Percentiles rank a stretch among this genome's conserved stretches.
Conservation (phyloP, 1,140 invertebrate genomes). For the Caenorhabditis remanei region DNA sequence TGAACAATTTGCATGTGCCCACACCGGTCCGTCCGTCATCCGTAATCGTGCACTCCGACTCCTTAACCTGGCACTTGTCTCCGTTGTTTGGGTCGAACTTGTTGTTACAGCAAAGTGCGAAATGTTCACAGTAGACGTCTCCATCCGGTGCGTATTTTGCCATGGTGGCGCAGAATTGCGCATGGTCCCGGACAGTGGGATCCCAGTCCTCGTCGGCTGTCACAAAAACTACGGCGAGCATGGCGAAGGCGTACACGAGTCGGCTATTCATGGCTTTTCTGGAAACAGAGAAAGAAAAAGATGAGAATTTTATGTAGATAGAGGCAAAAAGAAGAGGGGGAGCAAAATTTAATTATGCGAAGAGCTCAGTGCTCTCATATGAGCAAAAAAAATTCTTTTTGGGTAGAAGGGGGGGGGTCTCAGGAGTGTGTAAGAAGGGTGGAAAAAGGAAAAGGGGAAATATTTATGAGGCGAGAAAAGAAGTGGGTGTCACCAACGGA, state of each 20-base stretch:
- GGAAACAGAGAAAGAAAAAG: background rate
- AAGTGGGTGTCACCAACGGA: too few relatives aligned
- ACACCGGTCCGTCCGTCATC: constrained; percentile 8
- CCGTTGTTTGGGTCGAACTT: constrained; percentile 36
- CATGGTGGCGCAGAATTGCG: constrained; percentile 17
- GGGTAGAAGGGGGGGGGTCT: background rate
- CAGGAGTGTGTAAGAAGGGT: background rate
- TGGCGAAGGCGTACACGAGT: constrained; percentile 10
- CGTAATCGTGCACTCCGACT: background rate
- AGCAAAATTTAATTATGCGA: constrained; percentile 39
- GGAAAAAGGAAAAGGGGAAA: constrained; percentile 40
- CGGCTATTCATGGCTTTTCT: constrained; percentile 4
- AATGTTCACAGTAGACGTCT: background rate
- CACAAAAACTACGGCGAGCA: constrained; percentile 5
- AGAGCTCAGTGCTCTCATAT: constrained; percentile 24
- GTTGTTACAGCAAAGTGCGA: background rate
- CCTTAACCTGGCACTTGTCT: constrained; percentile 31
- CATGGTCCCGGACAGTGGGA: background rate
- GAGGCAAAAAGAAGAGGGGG: background rate
- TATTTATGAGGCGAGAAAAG: constrained; percentile 40
- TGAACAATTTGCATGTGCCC: constrained; percentile 19
- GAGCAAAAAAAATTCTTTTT: constrained; percentile 5
- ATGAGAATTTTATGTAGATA: background rate
- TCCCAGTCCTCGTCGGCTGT: constrained; percentile 35
- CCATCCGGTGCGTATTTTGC: background rate